Evolutionary conservation across 2,797 vertebrate genomes (phyloP).

Genomic region (Saxicola maurus): DNA sequence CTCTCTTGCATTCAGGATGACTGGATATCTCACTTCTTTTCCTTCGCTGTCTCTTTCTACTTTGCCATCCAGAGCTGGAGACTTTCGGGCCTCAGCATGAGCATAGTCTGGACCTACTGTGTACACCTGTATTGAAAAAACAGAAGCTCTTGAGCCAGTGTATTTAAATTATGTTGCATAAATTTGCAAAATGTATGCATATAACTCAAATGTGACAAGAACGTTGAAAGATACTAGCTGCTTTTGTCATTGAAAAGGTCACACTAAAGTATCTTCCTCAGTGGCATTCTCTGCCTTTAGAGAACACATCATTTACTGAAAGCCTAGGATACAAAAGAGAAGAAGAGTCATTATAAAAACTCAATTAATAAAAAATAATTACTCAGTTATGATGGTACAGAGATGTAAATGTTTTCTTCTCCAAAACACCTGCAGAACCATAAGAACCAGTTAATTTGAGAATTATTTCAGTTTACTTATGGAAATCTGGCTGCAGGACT

Average conservation of each 20-base stretch:
- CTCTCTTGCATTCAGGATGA: constrained; percentile 87
- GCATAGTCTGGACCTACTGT: constrained; percentile 89
- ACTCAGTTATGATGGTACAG: not conserved
- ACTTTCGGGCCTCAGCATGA: constrained; percentile 88
- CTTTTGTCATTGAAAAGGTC: not conserved
- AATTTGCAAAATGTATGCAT: not conserved
- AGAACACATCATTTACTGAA: not conserved
- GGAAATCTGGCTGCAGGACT: not conserved
- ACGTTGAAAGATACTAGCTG: not conserved
- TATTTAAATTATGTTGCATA: not conserved
- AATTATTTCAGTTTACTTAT: not conserved
- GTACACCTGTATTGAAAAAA: constrained; percentile 77
- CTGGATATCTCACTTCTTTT: constrained; percentile 88
- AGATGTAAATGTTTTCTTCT: not conserved
- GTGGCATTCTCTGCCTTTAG: not conserved
- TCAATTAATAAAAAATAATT: not conserved
- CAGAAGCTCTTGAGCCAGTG: not conserved
- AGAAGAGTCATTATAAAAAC: not conserved
- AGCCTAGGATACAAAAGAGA: not conserved
- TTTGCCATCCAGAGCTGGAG: constrained; percentile 86
- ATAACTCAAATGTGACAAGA: not conserved
- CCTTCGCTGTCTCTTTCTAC: constrained; percentile 89
- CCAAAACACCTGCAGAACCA: not conserved
- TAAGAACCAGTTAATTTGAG: not conserved
- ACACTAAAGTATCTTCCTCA: not conserved